Conservation (phyloP, 2,113 vertebrate species). For the Opisthocomus hoazin region DNA sequence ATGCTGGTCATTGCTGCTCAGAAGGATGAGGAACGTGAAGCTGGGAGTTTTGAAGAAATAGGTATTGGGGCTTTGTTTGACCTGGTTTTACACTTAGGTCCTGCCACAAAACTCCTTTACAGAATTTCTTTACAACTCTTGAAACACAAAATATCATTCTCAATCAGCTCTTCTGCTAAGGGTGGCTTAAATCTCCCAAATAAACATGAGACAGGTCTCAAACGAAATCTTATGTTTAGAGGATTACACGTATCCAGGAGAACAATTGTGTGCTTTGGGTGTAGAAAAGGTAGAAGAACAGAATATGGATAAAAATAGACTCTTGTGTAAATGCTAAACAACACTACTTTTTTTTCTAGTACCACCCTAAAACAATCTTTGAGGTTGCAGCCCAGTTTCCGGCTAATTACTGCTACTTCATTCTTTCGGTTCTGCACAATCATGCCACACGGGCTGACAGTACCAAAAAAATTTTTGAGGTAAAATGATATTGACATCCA, state of each 20-base stretch:
- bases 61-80: neutral
- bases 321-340: neutral
- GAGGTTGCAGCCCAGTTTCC: neutral
- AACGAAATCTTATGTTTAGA: neutral
- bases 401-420: neutral
- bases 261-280: neutral
- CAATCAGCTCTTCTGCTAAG: neutral
- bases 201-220: neutral
- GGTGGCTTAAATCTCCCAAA: neutral
- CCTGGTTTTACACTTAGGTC: neutral
- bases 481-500: neutral
- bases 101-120: neutral
- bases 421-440: neutral
- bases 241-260: neutral
- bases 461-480: accelerated
- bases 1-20: neutral
- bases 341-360: neutral
- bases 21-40: neutral
- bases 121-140: neutral
- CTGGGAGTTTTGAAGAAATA: neutral
- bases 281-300: neutral
- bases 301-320: neutral
- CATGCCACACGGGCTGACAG: neutral
- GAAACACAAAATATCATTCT: neutral
- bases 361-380: neutral